phyloP scores from a whole-genome alignment of 2,888 invertebrate genomes.

The Dryococelus australis region DNA sequence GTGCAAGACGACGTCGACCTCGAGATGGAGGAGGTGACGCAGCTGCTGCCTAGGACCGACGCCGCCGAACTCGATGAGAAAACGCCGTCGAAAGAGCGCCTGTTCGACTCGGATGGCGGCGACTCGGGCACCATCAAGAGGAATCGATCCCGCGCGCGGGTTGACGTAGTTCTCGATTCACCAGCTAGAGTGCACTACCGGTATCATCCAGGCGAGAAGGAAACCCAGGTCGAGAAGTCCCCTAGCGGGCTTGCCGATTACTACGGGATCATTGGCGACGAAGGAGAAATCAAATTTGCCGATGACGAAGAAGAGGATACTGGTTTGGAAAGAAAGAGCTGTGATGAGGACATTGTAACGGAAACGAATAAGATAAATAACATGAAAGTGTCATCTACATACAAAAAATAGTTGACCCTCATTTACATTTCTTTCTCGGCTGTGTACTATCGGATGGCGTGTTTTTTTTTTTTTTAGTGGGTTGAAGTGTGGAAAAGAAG shows the following conservation, averaged over 20 bases:
- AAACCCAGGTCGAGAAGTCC: constrained; percentile 72
- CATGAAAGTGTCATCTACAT: background rate
- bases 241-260: constrained; percentile 57
- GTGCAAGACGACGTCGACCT: constrained; percentile 28
- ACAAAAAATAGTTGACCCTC: background rate
- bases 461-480: too few relatives aligned
- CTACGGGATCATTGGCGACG: constrained; percentile 62
- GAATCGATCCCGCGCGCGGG: background rate
- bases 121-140: constrained; percentile 22
- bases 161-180: background rate
- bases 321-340: background rate
- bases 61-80: background rate
- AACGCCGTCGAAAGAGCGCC: background rate
- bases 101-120: background rate
- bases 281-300: constrained; percentile 73
- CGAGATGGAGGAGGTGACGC: constrained; percentile 20
- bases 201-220: constrained; percentile 61
- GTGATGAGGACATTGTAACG: background rate
- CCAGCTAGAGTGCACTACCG: constrained; percentile 34
- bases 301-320: constrained; percentile 64
- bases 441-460: background rate
- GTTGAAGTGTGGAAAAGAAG: too few relatives aligned
- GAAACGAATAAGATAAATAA: constrained; percentile 20
- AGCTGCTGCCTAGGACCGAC: background rate
- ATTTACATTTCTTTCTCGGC: background rate